Conservation (phyloP, 2,113 vertebrate species). For the Ahaetulla prasina region DNA sequence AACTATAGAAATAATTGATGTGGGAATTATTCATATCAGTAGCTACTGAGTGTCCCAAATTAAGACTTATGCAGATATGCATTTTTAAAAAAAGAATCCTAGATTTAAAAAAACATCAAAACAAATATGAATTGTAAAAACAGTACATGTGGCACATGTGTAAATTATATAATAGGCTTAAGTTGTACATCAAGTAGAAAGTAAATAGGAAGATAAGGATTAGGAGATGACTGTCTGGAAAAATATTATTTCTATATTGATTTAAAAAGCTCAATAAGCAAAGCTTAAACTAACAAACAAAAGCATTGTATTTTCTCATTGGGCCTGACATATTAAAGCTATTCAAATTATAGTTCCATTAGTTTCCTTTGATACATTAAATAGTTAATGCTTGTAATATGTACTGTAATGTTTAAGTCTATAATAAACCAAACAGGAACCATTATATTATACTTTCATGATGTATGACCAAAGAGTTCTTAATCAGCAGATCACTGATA, state of each 20-base stretch:
- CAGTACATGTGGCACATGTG: neutral
- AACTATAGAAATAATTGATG: too few relatives aligned
- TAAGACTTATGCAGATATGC: too few relatives aligned
- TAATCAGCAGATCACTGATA: slow-evolving; percentile 18
- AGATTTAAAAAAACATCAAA: neutral
- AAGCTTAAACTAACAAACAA: neutral
- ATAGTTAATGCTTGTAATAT: neutral
- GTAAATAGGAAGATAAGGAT: neutral
- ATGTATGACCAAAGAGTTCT: slow-evolving; percentile 15
- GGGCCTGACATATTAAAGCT: neutral
- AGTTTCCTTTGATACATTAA: neutral
- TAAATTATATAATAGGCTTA: neutral
- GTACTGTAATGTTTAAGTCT: neutral
- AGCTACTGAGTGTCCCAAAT: too few relatives aligned
- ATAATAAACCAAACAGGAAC: slow-evolving; percentile 25
- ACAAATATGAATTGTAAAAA: neutral
- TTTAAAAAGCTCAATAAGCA: neutral
- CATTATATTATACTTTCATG: neutral
- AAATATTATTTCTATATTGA: neutral
- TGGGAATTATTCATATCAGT: too few relatives aligned
- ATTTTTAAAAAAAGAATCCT: neutral
- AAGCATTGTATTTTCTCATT: neutral
- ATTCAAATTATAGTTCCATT: fast-evolving
- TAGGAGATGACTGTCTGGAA: neutral
- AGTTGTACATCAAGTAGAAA: neutral